Evolutionary conservation across 2,797 vertebrate genomes (phyloP), one percentile per base, ranked within the genome.

Genomic region (Ispidina picta): DNA sequence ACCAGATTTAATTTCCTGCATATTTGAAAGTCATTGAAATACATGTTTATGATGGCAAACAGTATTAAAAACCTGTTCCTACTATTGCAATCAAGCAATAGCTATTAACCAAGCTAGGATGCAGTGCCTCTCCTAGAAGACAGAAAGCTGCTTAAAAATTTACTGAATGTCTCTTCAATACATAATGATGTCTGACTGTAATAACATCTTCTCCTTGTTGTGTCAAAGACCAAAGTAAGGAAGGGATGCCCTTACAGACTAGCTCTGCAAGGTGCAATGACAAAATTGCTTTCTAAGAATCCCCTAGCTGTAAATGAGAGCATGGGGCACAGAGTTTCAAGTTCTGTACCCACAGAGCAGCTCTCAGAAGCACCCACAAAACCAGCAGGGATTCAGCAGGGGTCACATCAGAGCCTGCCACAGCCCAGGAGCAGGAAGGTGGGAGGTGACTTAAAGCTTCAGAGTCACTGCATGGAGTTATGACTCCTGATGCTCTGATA

Each of bases 11-110:
- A 75, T 81, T 85, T 86, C 35, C 21, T 72, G 35, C 31, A 29
- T 62, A 49, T 56, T 31, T 85, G 56, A 88, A 86, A 88, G 72
- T 75, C 49, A 75, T 37, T 82, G 71, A 83, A 91, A 71, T 58
- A 62, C 8, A 26, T 60, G 39, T 62, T 70, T 70, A 54, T 77
- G 41, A 59, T 60, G 49, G 64, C 31, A 91, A 41, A 56, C 65
- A 25, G 41, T 54, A 55, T 31, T 73, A 89, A 39, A 86, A 72
- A 83, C 29, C 58, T 60, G 11, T 58, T 86, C 15, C 54, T 72
- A 55, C 51, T 66, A 69, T 26, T 81, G 33, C 73, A 87, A 68
- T 35, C 12, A 89, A 82, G 33, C 48, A 52, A 26, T 92, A 87
- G 39, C 33, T 31, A 51, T 72, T 86, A 92, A 85, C 23, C 22